phyloP scores from a whole-genome alignment of 2,888 invertebrate genomes.

The Malthinus seriepunctatus region DNA sequence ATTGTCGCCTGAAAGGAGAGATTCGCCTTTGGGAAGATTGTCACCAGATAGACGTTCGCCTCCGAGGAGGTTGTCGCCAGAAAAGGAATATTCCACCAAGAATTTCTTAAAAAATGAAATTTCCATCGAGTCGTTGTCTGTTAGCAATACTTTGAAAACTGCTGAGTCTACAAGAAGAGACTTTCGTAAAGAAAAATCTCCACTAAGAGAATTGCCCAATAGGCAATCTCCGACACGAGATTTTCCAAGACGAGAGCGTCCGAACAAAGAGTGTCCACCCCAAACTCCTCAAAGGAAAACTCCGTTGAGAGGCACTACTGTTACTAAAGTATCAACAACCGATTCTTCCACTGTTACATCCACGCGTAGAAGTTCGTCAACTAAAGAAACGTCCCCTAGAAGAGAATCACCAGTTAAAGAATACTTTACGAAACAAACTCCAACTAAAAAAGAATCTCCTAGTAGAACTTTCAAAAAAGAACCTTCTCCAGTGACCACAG shows the following conservation, averaged over 20 bases:
- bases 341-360: no score
- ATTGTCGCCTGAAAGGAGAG: no score
- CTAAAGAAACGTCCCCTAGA: not conserved
- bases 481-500: slow-evolving; percentile 16
- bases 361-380: not conserved
- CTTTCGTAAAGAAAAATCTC: slow-evolving; percentile 5
- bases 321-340: no score
- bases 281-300: not conserved
- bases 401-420: not conserved
- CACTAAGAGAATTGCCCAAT: slow-evolving; percentile 1
- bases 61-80: slow-evolving; percentile 7
- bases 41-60: not conserved
- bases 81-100: not conserved
- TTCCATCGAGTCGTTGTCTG: no score
- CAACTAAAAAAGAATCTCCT: not conserved
- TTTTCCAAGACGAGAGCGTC: not conserved
- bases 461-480: not conserved
- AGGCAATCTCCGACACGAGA: slow-evolving; percentile 8
- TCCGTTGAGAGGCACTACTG: no score
- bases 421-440: not conserved
- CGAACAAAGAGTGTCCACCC: not conserved
- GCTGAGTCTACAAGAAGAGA: slow-evolving; percentile 4
- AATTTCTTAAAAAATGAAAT: not conserved
- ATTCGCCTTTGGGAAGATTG: no score
- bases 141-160: no score